Percentiles rank a stretch among this genome's conserved stretches.
These are phyloP conservation scores for Penelope pileata DNA, from an alignment of 2,113 vertebrate genomes.

Conservation along the genomic window DNA sequence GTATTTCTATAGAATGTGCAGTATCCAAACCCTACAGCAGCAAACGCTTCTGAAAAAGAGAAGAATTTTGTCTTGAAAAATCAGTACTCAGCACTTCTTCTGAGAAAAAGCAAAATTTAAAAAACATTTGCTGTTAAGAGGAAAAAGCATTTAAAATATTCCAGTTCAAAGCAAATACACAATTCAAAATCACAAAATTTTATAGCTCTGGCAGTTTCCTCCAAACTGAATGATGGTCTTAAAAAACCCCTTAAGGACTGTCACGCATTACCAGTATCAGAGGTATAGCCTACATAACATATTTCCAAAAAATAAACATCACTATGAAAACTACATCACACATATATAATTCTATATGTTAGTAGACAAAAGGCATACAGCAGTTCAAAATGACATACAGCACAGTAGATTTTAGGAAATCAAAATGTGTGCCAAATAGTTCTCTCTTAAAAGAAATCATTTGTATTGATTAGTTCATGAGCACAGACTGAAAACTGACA, in stretches of 20 bases:
- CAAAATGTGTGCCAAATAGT: conserved; percentile 7
- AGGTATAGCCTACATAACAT: neutral
- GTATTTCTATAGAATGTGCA: neutral
- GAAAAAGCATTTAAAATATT: neutral
- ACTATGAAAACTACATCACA: neutral
- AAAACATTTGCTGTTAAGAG: neutral
- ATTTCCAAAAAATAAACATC: neutral
- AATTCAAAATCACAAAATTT: neutral
- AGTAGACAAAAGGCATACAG: neutral
- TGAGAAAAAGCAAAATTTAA: neutral
- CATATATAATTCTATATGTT: conserved; percentile 31
- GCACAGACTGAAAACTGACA: neutral
- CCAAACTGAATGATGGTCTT: neutral
- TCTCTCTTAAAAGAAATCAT: conserved; percentile 53
- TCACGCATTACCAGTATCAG: neutral
- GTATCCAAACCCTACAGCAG: neutral
- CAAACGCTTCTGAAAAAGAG: neutral
- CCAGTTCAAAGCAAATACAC: neutral
- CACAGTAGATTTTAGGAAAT: conserved; percentile 16
- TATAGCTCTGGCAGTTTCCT: neutral
- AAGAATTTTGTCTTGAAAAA: neutral
- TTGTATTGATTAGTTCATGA: conserved; percentile 38
- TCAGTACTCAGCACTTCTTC: neutral
- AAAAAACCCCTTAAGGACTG: neutral
- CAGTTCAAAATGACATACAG: neutral